phyloP scores from a whole-genome alignment of 37 sponge, comb jelly and placozoan species.

The Cladorhizidae sp. region DNA sequence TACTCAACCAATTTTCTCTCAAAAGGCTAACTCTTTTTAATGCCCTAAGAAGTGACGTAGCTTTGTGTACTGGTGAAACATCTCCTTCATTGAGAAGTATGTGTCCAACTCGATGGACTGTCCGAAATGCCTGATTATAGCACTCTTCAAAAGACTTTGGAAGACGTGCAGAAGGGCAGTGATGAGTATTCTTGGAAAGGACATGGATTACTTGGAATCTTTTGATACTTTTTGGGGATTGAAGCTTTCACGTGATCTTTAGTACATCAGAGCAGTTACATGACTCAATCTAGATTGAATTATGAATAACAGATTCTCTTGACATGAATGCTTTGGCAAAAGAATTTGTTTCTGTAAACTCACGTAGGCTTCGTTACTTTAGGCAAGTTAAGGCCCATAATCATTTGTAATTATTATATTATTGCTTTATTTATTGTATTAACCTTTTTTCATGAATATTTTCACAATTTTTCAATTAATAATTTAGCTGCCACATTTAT shows the following conservation, averaged over 20 bases:
- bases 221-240: conserved; percentile 63
- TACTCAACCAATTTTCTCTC: conserved; percentile 32
- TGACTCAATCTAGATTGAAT: conserved; percentile 16
- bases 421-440: no score
- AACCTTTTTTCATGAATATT: no score
- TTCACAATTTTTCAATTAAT: no score
- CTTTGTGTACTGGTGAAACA: neutral
- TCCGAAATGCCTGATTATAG: conserved; percentile 27
- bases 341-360: no score
- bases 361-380: no score
- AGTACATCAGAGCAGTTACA: conserved; percentile 30
- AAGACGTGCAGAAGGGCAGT: conserved; percentile 30
- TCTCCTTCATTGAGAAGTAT: no score
- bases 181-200: conserved; percentile 48
- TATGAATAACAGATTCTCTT: no score
- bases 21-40: conserved; percentile 25
- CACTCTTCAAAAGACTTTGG: conserved; percentile 32
- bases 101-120: no score
- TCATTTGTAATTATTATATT: no score
- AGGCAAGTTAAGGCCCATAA: no score
- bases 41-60: conserved; percentile 15
- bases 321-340: no score
- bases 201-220: conserved; percentile 29
- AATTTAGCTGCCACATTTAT: no score
- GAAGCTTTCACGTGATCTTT: conserved; percentile 41